phyloP scores from a whole-genome alignment of 2,888 invertebrate genomes.

The Calameuta pallipes region DNA sequence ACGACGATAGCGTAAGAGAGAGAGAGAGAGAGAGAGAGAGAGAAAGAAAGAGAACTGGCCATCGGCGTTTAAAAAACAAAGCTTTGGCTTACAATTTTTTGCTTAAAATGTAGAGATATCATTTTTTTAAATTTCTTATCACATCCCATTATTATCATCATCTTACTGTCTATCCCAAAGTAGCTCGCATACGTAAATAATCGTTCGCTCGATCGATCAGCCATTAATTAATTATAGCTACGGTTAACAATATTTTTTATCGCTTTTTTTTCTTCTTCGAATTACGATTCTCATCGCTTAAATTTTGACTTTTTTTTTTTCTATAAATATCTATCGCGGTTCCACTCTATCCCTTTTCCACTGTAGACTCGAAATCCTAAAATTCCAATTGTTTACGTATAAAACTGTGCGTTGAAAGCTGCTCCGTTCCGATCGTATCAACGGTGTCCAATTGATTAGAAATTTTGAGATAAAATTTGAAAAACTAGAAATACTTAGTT shows the following conservation, averaged over 20 bases:
- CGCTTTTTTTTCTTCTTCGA: background rate
- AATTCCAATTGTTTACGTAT: background rate
- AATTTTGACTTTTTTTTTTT: background rate
- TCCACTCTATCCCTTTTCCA: background rate
- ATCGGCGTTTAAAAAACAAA: constrained; percentile 44
- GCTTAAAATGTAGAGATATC: constrained; percentile 29
- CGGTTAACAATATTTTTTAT: background rate
- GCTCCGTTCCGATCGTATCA: background rate
- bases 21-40: background rate
- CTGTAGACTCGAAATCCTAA: background rate
- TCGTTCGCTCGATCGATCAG: background rate
- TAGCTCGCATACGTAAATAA: background rate
- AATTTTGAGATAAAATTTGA: background rate
- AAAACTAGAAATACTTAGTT: background rate
- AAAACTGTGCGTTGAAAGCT: background rate
- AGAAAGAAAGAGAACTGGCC: constrained; percentile 27
- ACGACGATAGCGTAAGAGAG: constrained; percentile 45
- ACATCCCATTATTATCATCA: background rate
- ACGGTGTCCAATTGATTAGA: background rate
- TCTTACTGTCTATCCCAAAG: background rate
- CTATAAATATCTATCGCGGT: background rate
- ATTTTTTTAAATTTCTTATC: background rate
- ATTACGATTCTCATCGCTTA: background rate
- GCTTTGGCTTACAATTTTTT: constrained; percentile 48
- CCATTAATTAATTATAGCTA: background rate